Evolutionary conservation across 64 coral and sea anemone genomes (phyloP), one percentile per base, ranked within the genome.

Genomic region (Montipora sp.): DNA sequence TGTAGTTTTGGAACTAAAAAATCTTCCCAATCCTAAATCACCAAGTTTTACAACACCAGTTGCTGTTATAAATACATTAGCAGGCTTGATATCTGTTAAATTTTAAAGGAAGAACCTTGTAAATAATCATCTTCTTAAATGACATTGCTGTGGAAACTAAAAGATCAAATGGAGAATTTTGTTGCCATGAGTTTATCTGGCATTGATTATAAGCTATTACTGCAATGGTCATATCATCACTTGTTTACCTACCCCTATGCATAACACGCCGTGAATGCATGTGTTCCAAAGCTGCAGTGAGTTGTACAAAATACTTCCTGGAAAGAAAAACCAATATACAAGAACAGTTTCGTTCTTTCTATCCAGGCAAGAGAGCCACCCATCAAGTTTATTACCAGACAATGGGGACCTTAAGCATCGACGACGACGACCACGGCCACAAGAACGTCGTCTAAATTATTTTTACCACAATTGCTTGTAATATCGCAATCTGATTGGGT

Each of bases 281-380:
- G 75, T 99, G 98, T 58, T 92, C 79, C 51, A 99, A 75, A 27
- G 98, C 98, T 79, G 98, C 98, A 24, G 98, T 99, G 36, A 99
- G 84, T 51, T 99, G 98, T 27, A 99, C 98, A 94, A 99, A 99
- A 70, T 99, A 99, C 87, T 99, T 99, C 98, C 98, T 99, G 68
- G 9, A 75, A 89, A 47, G 36, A 85, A 45, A 11, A 16, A 15
- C 27, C 8, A 21, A 2, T 2, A 7, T 5, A 71, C 20, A 71
- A 21, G 36, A 36, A 36, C 36, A 36, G 36, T 2, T 36, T 36
- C 36, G 36, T 36, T 1, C 27, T 27, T 27, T 27, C 27, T 27
- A 27, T 27, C 27, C 27, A 27, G 27, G 27, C 27, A 27, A 27
- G 27, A 27, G 27, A 27, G 27, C 27, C 27, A 27, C 27, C 27